These are phyloP conservation scores for Neoitamus cyanurus DNA, from an alignment of 2,888 invertebrate genomes.

Conservation along the genomic window DNA sequence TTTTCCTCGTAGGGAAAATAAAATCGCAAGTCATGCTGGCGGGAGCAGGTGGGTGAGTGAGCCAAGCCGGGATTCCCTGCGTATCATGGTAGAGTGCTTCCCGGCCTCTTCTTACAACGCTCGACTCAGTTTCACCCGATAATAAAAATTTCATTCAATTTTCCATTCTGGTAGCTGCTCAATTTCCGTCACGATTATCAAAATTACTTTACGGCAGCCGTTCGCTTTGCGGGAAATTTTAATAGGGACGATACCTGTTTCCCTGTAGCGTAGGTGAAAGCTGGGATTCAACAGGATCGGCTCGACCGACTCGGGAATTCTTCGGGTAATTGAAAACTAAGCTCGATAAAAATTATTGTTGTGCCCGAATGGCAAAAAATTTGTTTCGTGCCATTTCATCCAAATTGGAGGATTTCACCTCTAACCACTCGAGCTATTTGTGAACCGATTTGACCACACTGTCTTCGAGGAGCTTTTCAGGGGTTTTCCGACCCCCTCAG, in stretches of 20 bases:
- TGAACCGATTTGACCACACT: not conserved
- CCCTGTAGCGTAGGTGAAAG: not conserved
- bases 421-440: not conserved
- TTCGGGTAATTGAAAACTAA: conserved; percentile 19
- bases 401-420: conserved; percentile 22
- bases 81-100: conserved; percentile 1
- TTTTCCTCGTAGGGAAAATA: conserved; percentile 5
- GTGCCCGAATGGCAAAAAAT: not conserved
- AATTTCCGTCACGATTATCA: conserved; percentile 45
- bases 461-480: not conserved
- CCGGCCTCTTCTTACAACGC: not conserved
- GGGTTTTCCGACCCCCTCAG: not conserved
- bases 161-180: conserved; percentile 39
- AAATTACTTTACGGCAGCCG: conserved; percentile 17
- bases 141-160: conserved; percentile 45
- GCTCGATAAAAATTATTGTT: conserved; percentile 8
- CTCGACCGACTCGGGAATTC: not conserved
- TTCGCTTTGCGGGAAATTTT: not conserved
- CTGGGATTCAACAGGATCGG: not conserved
- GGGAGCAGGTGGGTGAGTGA: not conserved
- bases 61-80: not conserved
- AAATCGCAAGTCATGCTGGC: not conserved
- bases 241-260: not conserved
- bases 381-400: conserved; percentile 19
- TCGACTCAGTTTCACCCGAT: conserved; percentile 12